Base-by-base conservation (phyloP, 2,888 invertebrate species). In the Halictus ligatus region DNA sequence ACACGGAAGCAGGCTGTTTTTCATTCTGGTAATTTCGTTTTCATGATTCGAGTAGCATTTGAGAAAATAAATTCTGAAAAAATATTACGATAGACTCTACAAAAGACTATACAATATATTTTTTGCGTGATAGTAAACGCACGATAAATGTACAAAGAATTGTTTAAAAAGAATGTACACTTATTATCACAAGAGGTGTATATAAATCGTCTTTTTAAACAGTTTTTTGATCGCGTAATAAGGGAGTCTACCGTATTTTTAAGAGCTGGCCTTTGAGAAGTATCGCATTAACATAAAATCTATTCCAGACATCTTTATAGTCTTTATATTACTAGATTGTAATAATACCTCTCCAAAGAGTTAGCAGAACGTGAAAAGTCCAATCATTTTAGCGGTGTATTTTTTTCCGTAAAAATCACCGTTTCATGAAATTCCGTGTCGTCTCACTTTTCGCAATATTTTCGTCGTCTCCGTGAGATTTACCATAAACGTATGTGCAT, bases 1-100 rank as follows among this genome's bases (percentile, higher is more conserved):
- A 96, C 29, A 95, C 96, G 13, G 92, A 93, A 87, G 93, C 69
- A 89, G 95, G 94, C 95, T 92, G 96, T 96, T 67, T 97, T 97
- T 94, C 95, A 18, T 95, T 95, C 86, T 95, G 95, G 95, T 95
- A 89, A 92, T 54, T n/a, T 15, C 58, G 5, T 18, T 50, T 10
- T 46, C 25, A 15, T n/a, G 13, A 64, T 50, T 50, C 7, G 29
- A 64, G 54, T 67, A 4, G 43, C 15, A 15, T 43, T 15, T 64
- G 4, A 29, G 13, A 29, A 29, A 7, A 7, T 54, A 7, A 21
- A 50, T 29, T 29, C 29, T 29, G 29, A 29, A 29, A 29, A 29
- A 29, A 29, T 29, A 29, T 29, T 29, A 29, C 29, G 29, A 29
- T 29, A 29, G 2, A 18, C 43, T 46, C 43, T 1, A 46, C 10